Percentiles rank a stretch among this genome's conserved stretches.
These are phyloP conservation scores for Chirona hameri DNA, from an alignment of 2,888 invertebrate species.

Conservation along the genomic window DNA sequence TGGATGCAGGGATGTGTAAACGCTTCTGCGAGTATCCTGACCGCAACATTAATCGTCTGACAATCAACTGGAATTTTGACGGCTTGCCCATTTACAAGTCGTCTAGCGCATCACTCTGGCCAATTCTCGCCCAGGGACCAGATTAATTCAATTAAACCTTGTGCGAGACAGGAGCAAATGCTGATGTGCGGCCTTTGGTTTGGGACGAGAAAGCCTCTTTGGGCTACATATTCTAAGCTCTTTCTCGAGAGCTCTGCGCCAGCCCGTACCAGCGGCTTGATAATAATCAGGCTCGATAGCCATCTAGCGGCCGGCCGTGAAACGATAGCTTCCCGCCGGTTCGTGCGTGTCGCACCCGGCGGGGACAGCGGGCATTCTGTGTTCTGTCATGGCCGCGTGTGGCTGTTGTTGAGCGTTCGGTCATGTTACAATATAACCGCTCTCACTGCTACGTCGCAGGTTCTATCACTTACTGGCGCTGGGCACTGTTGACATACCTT, in stretches of 20 bases:
- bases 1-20: not conserved
- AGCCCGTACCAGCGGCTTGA: too few species aligned
- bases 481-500: not conserved
- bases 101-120: not conserved
- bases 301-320: too few species aligned
- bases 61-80: not conserved
- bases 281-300: too few species aligned
- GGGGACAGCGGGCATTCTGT: too few species aligned
- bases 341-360: too few species aligned
- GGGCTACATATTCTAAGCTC: not conserved
- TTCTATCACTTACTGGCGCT: too few species aligned
- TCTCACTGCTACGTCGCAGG: too few species aligned
- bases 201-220: not conserved
- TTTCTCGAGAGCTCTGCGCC: not conserved
- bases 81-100: not conserved
- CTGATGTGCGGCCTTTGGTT: not conserved
- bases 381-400: too few species aligned
- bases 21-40: not conserved
- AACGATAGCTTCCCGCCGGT: too few species aligned
- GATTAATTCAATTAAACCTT: not conserved
- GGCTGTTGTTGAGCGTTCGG: too few species aligned
- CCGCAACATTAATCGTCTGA: not conserved
- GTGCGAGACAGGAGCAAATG: not conserved
- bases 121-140: not conserved
- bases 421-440: too few species aligned